phyloP scores from a whole-genome alignment of 2,797 vertebrate species.

The Ceryle rudis region DNA sequence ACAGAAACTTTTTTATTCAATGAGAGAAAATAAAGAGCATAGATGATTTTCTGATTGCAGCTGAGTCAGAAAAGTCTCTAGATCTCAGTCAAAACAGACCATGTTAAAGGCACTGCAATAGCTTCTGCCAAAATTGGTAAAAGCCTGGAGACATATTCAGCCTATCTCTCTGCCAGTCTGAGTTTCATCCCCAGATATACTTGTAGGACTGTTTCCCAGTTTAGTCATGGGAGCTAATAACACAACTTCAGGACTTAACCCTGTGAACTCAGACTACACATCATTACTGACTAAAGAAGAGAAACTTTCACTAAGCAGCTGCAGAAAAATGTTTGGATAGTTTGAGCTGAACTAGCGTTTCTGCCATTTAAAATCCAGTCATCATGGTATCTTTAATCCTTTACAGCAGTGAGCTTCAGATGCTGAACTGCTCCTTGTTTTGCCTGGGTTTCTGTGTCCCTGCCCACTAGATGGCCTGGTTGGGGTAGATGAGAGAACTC shows the following conservation, averaged over 20 bases:
- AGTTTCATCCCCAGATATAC: neutral
- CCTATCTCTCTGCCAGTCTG: neutral
- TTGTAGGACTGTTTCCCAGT: neutral
- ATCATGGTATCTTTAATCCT: neutral
- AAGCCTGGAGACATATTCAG: neutral
- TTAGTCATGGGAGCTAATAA: neutral
- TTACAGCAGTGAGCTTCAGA: neutral
- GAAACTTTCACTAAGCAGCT: neutral
- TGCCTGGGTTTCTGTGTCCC: neutral
- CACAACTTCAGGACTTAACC: neutral
- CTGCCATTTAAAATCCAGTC: neutral
- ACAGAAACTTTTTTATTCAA: conserved; percentile 14
- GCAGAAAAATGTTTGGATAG: neutral
- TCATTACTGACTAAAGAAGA: neutral
- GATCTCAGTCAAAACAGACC: conserved; percentile 30
- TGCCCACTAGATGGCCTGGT: neutral
- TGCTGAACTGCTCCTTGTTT: neutral
- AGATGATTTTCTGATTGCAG: neutral
- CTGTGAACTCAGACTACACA: neutral
- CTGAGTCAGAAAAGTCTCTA: conserved; percentile 27
- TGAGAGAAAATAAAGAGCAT: conserved; percentile 4
- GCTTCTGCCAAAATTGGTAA: neutral
- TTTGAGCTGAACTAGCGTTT: neutral
- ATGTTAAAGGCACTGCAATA: neutral
- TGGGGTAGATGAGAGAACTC: neutral